These are phyloP conservation scores for Terrapene triunguis DNA, from an alignment of 2,113 vertebrate species.

Conservation along the genomic window DNA sequence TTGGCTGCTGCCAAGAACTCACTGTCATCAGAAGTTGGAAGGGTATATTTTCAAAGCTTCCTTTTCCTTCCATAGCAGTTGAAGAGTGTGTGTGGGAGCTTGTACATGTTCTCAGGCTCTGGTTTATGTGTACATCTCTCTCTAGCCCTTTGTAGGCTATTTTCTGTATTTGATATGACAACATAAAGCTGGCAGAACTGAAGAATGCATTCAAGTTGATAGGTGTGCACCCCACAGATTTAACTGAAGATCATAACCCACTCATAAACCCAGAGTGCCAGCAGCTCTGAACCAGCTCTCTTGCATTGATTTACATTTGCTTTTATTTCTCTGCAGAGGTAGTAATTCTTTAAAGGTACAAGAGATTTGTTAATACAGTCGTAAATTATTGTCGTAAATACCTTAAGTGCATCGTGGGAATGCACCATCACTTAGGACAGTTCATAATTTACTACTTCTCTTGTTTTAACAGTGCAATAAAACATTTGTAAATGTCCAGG, in stretches of 20 bases:
- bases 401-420: constrained; percentile 30
- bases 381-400: neutral
- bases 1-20: constrained; percentile 50
- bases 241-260: neutral
- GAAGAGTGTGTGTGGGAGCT: constrained; percentile 23
- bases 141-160: constrained; percentile 35
- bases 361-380: constrained; percentile 35
- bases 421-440: neutral
- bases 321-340: constrained; percentile 33
- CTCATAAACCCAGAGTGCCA: neutral
- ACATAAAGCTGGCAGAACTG: neutral
- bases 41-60: neutral
- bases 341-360: constrained; percentile 48
- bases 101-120: constrained; percentile 30
- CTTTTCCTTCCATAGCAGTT: constrained; percentile 35
- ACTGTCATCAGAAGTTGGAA: neutral
- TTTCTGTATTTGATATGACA: constrained; percentile 44
- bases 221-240: constrained; percentile 1
- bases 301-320: constrained; percentile 2
- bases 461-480: neutral
- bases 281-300: constrained; percentile 30
- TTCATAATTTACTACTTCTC: constrained; percentile 24
- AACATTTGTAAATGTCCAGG: neutral
- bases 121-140: neutral
- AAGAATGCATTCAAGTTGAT: constrained; percentile 11